These are phyloP conservation scores for Telmatherina bonti DNA, from an alignment of 2,797 vertebrate genomes.

Conservation along the genomic window DNA sequence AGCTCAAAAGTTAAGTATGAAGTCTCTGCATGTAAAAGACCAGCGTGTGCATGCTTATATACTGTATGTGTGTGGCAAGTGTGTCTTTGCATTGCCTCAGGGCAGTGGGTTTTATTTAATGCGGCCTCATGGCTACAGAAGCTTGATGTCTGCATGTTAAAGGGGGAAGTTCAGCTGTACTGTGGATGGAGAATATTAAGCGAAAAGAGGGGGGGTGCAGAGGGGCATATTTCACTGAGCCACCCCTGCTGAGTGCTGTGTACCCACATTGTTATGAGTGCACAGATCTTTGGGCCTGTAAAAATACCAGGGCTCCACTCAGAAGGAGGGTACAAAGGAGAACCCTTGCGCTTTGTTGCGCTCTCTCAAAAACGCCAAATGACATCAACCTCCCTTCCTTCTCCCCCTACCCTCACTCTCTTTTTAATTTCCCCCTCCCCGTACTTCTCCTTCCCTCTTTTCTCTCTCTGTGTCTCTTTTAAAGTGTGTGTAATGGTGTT, in stretches of 20 bases:
- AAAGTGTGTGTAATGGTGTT: slow-evolving; percentile 70
- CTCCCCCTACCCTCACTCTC: slow-evolving; percentile 21
- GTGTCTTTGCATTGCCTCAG: slow-evolving; percentile 73
- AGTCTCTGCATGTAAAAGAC: slow-evolving; percentile 78
- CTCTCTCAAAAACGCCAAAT: slow-evolving; percentile 67
- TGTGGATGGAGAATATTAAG: slow-evolving; percentile 90
- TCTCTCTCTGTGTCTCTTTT: slow-evolving; percentile 52
- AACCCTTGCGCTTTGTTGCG: slow-evolving; percentile 70
- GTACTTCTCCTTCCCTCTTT: slow-evolving; percentile 18
- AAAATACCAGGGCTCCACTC: slow-evolving; percentile 89
- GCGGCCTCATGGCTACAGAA: slow-evolving; percentile 88
- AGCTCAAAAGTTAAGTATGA: slow-evolving; percentile 90
- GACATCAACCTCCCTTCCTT: slow-evolving; percentile 70
- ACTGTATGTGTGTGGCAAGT: slow-evolving; percentile 16
- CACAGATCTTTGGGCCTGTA: slow-evolving; percentile 90
- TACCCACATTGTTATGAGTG: slow-evolving; percentile 89
- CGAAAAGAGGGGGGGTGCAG: slow-evolving; percentile 80
- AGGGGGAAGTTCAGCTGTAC: slow-evolving; percentile 82
- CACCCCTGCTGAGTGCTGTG: slow-evolving; percentile 91
- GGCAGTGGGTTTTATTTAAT: slow-evolving; percentile 91
- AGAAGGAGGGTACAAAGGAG: slow-evolving; percentile 83
- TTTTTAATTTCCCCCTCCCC: slow-evolving; percentile 14
- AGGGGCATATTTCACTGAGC: slow-evolving; percentile 88
- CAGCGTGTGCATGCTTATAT: slow-evolving; percentile 21
- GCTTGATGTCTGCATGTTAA: slow-evolving; percentile 74